Base-by-base conservation (phyloP, 1,140 invertebrate genomes). In the Megalonaias nervosa region DNA sequence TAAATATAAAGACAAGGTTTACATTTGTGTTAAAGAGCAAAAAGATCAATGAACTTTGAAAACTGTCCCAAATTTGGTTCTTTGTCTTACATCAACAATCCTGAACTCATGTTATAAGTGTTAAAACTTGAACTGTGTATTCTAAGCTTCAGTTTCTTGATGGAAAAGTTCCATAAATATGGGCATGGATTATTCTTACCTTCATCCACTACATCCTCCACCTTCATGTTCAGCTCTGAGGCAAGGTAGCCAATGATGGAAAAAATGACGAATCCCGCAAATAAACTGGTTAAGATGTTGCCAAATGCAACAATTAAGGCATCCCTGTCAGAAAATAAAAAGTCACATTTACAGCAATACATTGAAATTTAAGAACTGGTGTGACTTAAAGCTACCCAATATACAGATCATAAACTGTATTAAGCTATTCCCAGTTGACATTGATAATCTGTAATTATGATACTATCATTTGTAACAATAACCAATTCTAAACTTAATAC, bases 301-400 rank as follows among this genome's bases (percentile, higher is more conserved):
- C 87, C 84, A 62, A 96, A 94, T 83, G 97, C 98, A 0, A 99
- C 97, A 78, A 99, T 97, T 69, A 99, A 88, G 1, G 98, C 96
- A 90, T 99, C 98, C 90, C 97, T 98, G 91, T 67, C 93, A 92
- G 77, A 75, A 78, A 70, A 80, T 66, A 72, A 67, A 55, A 9
- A 48, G 38, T 48, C 4, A 48, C 5, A 9, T 48, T n/a, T 48
- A 48, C 38, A 48, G 9, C 38, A 81, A 72, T 21, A 21, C 65
- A 12, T 17, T 23, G 6, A 48, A 48, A 62, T 23, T 11, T 62
- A 62, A 38, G n/a, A 70, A 0, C 68, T 19, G 5, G 31, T 67
- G 9, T 6, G 5, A 23, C 19, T 19, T 67, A 11, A 23, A 23
- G 17, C 6, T 11, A 21, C n/a, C 19, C 17, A 2, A 67, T 38